phyloP scores from a whole-genome alignment of 2,113 vertebrate species.

The Regulus satrapa region DNA sequence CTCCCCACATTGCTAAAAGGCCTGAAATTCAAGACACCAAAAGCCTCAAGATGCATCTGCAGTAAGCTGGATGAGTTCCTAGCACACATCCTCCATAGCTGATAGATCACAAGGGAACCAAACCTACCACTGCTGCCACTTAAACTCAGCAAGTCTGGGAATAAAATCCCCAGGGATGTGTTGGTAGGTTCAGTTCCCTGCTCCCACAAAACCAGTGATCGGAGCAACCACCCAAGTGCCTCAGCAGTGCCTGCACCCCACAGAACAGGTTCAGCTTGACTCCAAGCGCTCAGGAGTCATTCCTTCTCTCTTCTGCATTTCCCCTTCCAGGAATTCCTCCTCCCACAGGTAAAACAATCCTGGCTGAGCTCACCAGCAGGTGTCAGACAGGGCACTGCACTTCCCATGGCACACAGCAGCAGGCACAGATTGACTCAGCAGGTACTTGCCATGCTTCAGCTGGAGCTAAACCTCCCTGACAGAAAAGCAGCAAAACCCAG shows the following conservation, averaged over 20 bases:
- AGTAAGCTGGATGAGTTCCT: neutral
- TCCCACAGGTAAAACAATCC: neutral
- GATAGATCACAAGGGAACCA: neutral
- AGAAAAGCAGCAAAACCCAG: neutral
- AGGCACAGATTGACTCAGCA: neutral
- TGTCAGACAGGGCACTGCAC: neutral
- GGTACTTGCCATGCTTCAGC: neutral
- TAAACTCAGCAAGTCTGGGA: neutral
- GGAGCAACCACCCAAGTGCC: fast-evolving
- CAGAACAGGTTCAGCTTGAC: neutral
- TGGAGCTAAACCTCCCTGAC: neutral
- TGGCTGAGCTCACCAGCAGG: slow-evolving; percentile 16
- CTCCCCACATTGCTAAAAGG: neutral
- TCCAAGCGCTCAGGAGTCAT: neutral
- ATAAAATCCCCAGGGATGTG: neutral
- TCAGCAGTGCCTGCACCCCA: neutral
- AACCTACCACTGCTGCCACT: neutral
- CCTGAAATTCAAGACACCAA: neutral
- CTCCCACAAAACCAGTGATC: neutral
- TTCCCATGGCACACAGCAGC: neutral
- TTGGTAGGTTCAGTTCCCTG: neutral
- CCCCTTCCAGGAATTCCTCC: slow-evolving; percentile 14
- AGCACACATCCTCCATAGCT: neutral
- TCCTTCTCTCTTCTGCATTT: neutral
- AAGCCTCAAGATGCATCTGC: neutral